Percentiles rank a stretch among this genome's conserved stretches.
phyloP scores from a whole-genome alignment of 1,140 invertebrate species.

The Ptiloglossa arizonensis region DNA sequence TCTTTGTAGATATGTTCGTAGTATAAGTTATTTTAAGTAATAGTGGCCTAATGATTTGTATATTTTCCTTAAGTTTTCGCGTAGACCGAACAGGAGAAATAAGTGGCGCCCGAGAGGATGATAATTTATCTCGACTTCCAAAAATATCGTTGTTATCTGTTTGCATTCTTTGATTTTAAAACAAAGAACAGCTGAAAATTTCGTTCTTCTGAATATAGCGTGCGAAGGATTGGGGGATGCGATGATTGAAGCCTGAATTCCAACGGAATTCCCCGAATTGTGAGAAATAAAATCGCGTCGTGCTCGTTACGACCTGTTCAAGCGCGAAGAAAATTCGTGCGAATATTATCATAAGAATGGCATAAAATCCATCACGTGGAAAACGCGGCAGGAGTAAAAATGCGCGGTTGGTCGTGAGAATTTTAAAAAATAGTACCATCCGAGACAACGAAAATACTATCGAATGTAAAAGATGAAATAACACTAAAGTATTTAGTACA shows the following conservation, averaged over 20 bases:
- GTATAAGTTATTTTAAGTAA: background rate
- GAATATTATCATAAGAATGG: conserved; percentile 27
- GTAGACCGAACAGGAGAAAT: background rate
- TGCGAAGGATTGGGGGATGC: background rate
- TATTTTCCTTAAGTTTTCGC: background rate
- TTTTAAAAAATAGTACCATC: background rate
- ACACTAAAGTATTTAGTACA: too few species aligned
- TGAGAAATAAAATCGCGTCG: conserved; percentile 36
- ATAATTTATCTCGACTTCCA: conserved; percentile 22
- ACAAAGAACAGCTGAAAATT: conserved; percentile 49
- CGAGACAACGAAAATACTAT: background rate
- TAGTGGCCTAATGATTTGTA: background rate
- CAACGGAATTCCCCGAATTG: conserved; percentile 27
- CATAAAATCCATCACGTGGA: background rate
- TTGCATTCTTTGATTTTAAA: conserved; percentile 42
- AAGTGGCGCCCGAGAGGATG: background rate
- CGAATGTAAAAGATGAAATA: background rate
- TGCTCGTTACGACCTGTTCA: conserved; percentile 21
- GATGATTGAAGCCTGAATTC: conserved; percentile 44
- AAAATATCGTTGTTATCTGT: conserved; percentile 45
- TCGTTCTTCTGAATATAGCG: conserved; percentile 31
- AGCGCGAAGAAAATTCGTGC: background rate
- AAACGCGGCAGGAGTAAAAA: background rate
- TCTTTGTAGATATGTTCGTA: too few species aligned
- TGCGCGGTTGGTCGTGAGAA: background rate